Evolutionary conservation across 2,113 vertebrate genomes (phyloP).

Genomic region (Semicossyphus pulcher): DNA sequence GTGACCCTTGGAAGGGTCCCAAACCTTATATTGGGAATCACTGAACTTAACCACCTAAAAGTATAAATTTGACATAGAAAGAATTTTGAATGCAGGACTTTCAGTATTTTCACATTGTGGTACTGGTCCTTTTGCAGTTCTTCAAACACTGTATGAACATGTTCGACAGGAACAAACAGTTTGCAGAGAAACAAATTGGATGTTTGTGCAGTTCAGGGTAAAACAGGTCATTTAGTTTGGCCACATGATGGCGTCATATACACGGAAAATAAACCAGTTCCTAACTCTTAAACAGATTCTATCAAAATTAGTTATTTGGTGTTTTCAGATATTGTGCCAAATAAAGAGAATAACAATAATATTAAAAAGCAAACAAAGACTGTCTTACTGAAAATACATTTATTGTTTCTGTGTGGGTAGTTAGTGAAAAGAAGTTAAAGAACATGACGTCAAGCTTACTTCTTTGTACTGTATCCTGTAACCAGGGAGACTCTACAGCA

Average conservation of each 20-base stretch:
- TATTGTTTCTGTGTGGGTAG: conserved; percentile 53
- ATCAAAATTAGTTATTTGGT: neutral
- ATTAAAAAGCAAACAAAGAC: neutral
- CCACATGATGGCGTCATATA: conserved; percentile 21
- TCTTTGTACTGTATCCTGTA: conserved; percentile 13
- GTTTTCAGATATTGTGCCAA: neutral
- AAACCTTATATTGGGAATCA: too few species aligned
- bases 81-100: too few species aligned
- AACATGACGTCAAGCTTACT: neutral
- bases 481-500: conserved; percentile 22
- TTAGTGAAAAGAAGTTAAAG: conserved; percentile 25
- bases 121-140: too few species aligned
- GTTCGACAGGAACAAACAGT: too few species aligned
- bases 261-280: too few species aligned
- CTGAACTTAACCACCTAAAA: too few species aligned
- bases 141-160: too few species aligned
- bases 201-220: neutral
- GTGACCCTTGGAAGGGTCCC: too few species aligned
- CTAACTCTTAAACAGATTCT: neutral
- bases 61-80: too few species aligned
- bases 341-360: neutral
- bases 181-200: neutral
- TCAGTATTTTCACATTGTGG: too few species aligned
- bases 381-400: conserved; percentile 48
- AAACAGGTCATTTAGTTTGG: neutral